Evolutionary conservation across 1,140 invertebrate species (phyloP).

Genomic region (Calliopsis andreniformis): DNA sequence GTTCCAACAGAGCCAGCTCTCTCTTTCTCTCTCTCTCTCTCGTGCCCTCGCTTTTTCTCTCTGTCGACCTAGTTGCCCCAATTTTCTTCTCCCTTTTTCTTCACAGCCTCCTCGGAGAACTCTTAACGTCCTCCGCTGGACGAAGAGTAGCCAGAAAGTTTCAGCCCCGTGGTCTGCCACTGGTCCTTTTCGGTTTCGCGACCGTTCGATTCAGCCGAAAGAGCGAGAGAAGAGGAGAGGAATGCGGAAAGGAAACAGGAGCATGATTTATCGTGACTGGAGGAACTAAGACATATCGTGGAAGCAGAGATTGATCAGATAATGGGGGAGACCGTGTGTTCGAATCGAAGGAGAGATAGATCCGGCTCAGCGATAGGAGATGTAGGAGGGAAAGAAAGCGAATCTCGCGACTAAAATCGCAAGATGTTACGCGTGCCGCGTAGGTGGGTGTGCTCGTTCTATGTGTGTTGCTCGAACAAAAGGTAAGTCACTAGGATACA

Average conservation of each 20-base stretch:
- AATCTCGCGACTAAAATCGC: slow-evolving; percentile 8
- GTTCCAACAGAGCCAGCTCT: slow-evolving; percentile 16
- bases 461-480: neutral
- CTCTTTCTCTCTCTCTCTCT: slow-evolving; percentile 12
- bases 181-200: slow-evolving; percentile 31
- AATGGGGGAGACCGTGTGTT: neutral
- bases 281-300: slow-evolving; percentile 52
- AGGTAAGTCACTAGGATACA: slow-evolving; percentile 12
- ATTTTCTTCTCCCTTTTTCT: slow-evolving; percentile 32
- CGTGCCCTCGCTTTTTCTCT: neutral
- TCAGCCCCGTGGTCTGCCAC: neutral
- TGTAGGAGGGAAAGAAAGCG: neutral
- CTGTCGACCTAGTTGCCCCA: no score
- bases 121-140: slow-evolving; percentile 39
- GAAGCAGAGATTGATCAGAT: slow-evolving; percentile 27
- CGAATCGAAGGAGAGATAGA: neutral
- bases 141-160: slow-evolving; percentile 50
- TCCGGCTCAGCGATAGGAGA: neutral
- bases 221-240: neutral
- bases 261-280: slow-evolving; percentile 57
- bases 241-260: neutral
- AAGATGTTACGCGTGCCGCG: neutral
- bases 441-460: neutral
- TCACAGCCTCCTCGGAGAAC: slow-evolving; percentile 19
- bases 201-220: neutral